Percentiles rank a stretch among this genome's conserved stretches.
phyloP scores from a whole-genome alignment of 2,888 invertebrate genomes.

The Athetis lepigone region DNA sequence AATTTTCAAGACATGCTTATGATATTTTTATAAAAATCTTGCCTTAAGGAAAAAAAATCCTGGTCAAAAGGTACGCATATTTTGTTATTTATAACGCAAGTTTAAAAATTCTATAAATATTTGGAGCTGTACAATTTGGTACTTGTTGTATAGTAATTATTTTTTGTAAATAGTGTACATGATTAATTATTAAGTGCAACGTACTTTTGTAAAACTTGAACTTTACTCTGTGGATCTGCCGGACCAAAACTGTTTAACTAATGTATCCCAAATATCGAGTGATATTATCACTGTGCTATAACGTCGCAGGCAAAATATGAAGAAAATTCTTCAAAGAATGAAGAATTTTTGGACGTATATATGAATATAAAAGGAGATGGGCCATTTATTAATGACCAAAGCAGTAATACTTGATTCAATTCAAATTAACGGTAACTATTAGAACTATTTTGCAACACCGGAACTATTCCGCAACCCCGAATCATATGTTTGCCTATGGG shows the following conservation, averaged over 20 bases:
- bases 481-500: too few relatives aligned
- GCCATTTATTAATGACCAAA: too few relatives aligned
- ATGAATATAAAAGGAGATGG: too few relatives aligned
- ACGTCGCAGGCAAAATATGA: too few relatives aligned
- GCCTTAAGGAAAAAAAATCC: conserved; percentile 1
- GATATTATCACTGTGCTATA: too few relatives aligned
- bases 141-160: conserved; percentile 11
- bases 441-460: too few relatives aligned
- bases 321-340: too few relatives aligned
- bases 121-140: conserved; percentile 2
- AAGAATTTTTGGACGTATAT: too few relatives aligned
- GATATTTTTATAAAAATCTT: background rate
- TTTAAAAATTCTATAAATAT: background rate
- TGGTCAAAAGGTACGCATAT: background rate
- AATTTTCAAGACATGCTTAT: background rate
- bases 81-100: background rate
- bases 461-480: too few relatives aligned
- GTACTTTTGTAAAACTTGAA: background rate
- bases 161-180: conserved; percentile 44
- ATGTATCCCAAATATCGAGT: too few relatives aligned
- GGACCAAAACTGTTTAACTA: background rate
- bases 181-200: background rate
- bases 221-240: background rate
- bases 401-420: too few relatives aligned
- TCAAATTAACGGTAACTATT: too few relatives aligned